A percentile compares a stretch with the other conserved stretches of the same genome.
These are phyloP conservation scores for Chloroceryle inda DNA, from an alignment of 2,797 vertebrate species.

Conservation along the genomic window DNA sequence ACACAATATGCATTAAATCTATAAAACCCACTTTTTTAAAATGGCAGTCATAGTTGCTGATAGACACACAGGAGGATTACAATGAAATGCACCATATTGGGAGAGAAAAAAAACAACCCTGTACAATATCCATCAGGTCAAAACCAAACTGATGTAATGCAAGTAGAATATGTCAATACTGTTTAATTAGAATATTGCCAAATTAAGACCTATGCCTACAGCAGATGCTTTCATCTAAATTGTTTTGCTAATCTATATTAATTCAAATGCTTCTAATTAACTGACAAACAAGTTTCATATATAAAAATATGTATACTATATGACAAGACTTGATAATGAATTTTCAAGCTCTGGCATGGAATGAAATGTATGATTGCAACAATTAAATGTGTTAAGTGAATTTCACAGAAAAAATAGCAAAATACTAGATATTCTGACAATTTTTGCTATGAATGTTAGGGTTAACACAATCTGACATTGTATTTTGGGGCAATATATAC, in stretches of 20 bases:
- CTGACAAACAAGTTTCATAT: slow-evolving; percentile 7
- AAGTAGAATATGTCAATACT: slow-evolving; percentile 12
- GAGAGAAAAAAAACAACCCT: neutral
- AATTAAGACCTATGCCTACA: slow-evolving; percentile 4
- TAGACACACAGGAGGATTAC: neutral
- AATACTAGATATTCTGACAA: slow-evolving; percentile 14
- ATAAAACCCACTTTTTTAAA: neutral
- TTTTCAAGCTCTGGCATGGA: slow-evolving; percentile 46
- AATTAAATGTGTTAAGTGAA: neutral
- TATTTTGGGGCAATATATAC: neutral
- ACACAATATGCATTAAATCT: neutral
- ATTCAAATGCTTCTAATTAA: slow-evolving; percentile 55
- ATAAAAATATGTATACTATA: neutral
- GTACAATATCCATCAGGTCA: neutral
- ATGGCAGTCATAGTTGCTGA: neutral
- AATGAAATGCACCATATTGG: neutral
- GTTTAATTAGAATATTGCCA: neutral
- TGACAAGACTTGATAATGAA: slow-evolving; percentile 2
- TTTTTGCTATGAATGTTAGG: slow-evolving; percentile 21
- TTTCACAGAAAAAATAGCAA: slow-evolving; percentile 38
- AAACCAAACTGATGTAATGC: slow-evolving; percentile 20
- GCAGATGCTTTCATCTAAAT: slow-evolving; percentile 9
- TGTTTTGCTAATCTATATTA: slow-evolving; percentile 1
- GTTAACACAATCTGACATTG: slow-evolving; percentile 22
- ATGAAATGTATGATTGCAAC: slow-evolving; percentile 43